Conservation (phyloP, 1,140 invertebrate species). For the Tetramorium alpestre region DNA sequence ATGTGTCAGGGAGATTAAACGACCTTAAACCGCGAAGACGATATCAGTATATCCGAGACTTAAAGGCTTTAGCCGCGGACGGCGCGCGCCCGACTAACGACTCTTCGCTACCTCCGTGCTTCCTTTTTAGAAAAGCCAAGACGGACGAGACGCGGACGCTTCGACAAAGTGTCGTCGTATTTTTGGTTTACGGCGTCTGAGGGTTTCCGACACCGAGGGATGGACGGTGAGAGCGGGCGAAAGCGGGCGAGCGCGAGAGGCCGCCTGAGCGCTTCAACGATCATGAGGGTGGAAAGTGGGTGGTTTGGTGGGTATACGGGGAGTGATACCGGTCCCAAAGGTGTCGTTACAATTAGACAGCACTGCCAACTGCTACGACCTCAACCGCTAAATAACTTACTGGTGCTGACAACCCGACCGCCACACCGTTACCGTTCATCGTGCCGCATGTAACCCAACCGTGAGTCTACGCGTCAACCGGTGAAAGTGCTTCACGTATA, state of each 20-base stretch:
- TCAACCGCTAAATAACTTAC: slow-evolving; percentile 84
- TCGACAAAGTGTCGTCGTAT: slow-evolving; percentile 79
- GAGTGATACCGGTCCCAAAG: slow-evolving; percentile 80
- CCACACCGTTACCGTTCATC: slow-evolving; percentile 76
- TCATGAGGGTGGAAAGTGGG: slow-evolving; percentile 70
- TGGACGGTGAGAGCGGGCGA: slow-evolving; percentile 38
- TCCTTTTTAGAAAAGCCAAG: slow-evolving; percentile 53
- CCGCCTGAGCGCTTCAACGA: slow-evolving; percentile 78
- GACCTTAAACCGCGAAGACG: slow-evolving; percentile 46
- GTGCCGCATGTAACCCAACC: slow-evolving; percentile 62
- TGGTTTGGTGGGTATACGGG: slow-evolving; percentile 68
- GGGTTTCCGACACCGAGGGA: slow-evolving; percentile 61
- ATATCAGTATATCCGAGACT: slow-evolving; percentile 53
- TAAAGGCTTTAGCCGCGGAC: slow-evolving; percentile 49
- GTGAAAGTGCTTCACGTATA: slow-evolving; percentile 43
- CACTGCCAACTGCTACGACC: slow-evolving; percentile 80
- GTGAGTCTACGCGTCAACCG: slow-evolving; percentile 45
- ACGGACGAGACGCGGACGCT: slow-evolving; percentile 64
- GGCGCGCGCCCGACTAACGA: slow-evolving; percentile 42
- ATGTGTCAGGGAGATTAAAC: slow-evolving; percentile 39
- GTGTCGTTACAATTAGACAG: slow-evolving; percentile 85
- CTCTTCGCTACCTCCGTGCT: slow-evolving; percentile 37
- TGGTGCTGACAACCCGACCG: slow-evolving; percentile 83
- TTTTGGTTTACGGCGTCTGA: slow-evolving; percentile 80
- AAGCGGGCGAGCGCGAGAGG: slow-evolving; percentile 39